phyloP scores from a whole-genome alignment of 35 echinoderm and acorn worm genomes.

The Holothuria glaberrima region DNA sequence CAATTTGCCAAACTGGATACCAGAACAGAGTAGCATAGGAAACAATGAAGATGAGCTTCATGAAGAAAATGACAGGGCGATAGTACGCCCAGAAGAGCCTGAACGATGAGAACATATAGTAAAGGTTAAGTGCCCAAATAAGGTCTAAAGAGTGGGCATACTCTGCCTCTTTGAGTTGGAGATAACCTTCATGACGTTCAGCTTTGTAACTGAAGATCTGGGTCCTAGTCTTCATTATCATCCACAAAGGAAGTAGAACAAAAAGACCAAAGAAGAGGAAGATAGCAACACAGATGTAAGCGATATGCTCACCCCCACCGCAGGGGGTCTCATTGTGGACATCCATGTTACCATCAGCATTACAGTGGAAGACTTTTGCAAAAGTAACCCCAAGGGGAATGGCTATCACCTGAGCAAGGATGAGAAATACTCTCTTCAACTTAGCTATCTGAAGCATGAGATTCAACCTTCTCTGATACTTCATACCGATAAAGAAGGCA shows the following conservation, averaged over 20 bases:
- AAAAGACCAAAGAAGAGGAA: slow-evolving; percentile 70
- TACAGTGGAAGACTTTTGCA: slow-evolving; percentile 89
- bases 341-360: slow-evolving; percentile 83
- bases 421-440: slow-evolving; percentile 74
- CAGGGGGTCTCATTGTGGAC: slow-evolving; percentile 88
- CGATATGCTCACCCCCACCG: slow-evolving; percentile 78
- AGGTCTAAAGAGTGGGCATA: slow-evolving; percentile 82
- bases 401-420: slow-evolving; percentile 75
- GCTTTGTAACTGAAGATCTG: slow-evolving; percentile 85
- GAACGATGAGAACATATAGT: slow-evolving; percentile 95
- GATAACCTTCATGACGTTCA: slow-evolving; percentile 90
- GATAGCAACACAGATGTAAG: slow-evolving; percentile 70
- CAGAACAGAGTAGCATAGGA: slow-evolving; percentile 78
- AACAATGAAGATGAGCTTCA: slow-evolving; percentile 79
- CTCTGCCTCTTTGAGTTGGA: slow-evolving; percentile 95
- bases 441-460: slow-evolving; percentile 79
- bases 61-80: slow-evolving; percentile 81
- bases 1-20: slow-evolving; percentile 78
- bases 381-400: slow-evolving; percentile 87
- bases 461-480: slow-evolving; percentile 91
- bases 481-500: slow-evolving; percentile 79
- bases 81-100: slow-evolving; percentile 94
- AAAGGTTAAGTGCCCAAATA: slow-evolving; percentile 90
- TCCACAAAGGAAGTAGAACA: slow-evolving; percentile 88
- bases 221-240: slow-evolving; percentile 83